These are phyloP conservation scores for Druon quercuslanigerum DNA, from an alignment of 1,140 invertebrate species.

Conservation along the genomic window DNA sequence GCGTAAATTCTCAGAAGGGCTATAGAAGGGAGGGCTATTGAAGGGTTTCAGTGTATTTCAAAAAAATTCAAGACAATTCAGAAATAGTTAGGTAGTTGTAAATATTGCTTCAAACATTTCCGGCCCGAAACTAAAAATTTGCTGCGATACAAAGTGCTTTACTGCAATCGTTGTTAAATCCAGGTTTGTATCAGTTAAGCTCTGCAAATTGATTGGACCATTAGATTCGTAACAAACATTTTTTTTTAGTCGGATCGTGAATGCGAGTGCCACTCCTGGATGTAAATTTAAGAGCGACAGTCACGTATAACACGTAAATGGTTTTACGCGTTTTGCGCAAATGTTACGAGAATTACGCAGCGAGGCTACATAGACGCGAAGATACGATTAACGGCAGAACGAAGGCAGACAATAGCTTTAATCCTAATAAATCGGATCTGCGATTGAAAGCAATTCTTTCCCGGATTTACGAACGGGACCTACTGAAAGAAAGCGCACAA, in stretches of 20 bases:
- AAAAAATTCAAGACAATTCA: too few species aligned
- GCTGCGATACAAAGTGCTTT: too few species aligned
- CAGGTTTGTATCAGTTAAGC: too few species aligned
- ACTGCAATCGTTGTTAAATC: too few species aligned
- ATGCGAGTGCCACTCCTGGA: not conserved
- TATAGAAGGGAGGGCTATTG: too few species aligned
- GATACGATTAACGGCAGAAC: slow-evolving; percentile 29
- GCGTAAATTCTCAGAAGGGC: too few species aligned
- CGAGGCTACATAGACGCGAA: slow-evolving; percentile 13
- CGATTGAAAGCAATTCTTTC: slow-evolving; percentile 29
- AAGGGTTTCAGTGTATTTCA: too few species aligned
- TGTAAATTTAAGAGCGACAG: slow-evolving; percentile 20
- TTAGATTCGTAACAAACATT: too few species aligned
- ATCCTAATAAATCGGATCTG: slow-evolving; percentile 28
- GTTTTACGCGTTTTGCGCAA: slow-evolving; percentile 22
- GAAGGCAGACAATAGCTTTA: slow-evolving; percentile 28
- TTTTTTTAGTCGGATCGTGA: not conserved
- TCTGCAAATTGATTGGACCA: too few species aligned
- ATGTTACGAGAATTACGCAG: slow-evolving; percentile 19
- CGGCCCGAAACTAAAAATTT: too few species aligned
- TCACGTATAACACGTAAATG: slow-evolving; percentile 6
- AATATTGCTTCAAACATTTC: too few species aligned
- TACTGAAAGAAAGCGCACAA: slow-evolving; percentile 3
- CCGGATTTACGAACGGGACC: not conserved
- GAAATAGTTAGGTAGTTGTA: too few species aligned